A percentile compares a stretch with the other conserved stretches of the same genome.
Evolutionary conservation across 1,140 invertebrate species (phyloP).

Genomic region (Drosophila tropicalis): DNA sequence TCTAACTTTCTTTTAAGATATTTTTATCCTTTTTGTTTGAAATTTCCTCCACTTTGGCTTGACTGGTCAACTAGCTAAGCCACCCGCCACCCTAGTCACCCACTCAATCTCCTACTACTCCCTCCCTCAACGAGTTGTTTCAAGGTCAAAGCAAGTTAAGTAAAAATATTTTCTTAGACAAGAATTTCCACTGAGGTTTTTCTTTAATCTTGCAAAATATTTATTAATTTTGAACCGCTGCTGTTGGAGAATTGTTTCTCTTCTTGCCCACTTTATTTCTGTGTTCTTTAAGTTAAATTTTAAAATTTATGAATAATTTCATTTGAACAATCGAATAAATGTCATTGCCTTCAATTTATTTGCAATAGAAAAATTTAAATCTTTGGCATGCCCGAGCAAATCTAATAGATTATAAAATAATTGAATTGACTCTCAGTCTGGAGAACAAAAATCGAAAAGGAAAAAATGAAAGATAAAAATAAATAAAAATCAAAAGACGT

Average conservation of each 20-base stretch:
- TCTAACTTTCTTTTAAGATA: background rate
- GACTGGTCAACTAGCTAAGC: background rate
- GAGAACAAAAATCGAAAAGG: conserved; percentile 9
- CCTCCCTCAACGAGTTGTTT: background rate
- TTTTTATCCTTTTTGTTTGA: conserved; percentile 12
- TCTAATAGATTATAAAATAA: conserved; percentile 74
- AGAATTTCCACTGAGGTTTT: conserved; percentile 11
- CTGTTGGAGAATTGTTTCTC: background rate
- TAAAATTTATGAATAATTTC: background rate
- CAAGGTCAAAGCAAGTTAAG: conserved; percentile 2
- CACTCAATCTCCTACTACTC: too few relatives aligned
- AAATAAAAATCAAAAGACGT: conserved; percentile 10
- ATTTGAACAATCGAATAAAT: conserved; percentile 7
- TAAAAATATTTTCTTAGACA: background rate
- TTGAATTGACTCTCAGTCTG: conserved; percentile 55
- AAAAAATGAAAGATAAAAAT: conserved; percentile 9
- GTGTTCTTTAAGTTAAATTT: background rate
- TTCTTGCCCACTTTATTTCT: too few relatives aligned
- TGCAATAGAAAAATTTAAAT: conserved; percentile 41
- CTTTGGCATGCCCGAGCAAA: conserved; percentile 46
- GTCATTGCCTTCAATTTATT: conserved; percentile 15
- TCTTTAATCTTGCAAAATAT: background rate
- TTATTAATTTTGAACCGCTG: background rate
- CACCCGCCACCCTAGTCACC: too few relatives aligned
- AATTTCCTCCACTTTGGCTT: background rate